Evolutionary conservation across 2,888 invertebrate species (phyloP).

Genomic region (Tetheella fluctuosa): DNA sequence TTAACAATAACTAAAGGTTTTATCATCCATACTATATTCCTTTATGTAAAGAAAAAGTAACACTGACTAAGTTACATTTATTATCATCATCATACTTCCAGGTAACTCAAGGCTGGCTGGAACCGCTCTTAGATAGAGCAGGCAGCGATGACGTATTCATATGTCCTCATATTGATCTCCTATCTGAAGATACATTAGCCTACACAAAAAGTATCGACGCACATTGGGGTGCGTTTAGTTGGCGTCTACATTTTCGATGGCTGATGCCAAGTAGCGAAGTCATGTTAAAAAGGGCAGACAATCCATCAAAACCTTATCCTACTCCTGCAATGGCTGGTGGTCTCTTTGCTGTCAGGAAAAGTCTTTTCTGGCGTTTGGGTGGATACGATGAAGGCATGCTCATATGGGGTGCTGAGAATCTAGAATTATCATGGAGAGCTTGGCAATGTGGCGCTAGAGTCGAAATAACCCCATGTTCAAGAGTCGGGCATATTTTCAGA

Average conservation of each 20-base stretch:
- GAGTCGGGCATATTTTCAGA: conserved; percentile 96
- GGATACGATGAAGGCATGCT: conserved; percentile 89
- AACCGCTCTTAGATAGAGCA: conserved; percentile 82
- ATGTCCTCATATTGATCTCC: conserved; percentile 85
- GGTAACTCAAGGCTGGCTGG: conserved; percentile 86
- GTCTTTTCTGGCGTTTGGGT: conserved; percentile 94
- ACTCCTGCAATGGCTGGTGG: conserved; percentile 98
- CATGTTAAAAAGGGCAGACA: conserved; percentile 84
- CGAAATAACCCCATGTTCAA: conserved; percentile 96
- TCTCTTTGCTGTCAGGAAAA: conserved; percentile 93
- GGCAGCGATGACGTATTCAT: conserved; percentile 78
- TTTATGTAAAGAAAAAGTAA: too few relatives aligned
- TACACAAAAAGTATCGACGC: conserved; percentile 97
- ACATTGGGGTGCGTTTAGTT: conserved; percentile 99
- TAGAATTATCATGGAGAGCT: conserved; percentile 97
- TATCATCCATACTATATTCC: too few relatives aligned
- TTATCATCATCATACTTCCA: conserved; percentile 39
- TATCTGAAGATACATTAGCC: conserved; percentile 97
- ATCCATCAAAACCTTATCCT: conserved; percentile 87
- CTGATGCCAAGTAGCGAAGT: conserved; percentile 89
- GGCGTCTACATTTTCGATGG: conserved; percentile 97
- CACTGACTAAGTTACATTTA: background rate
- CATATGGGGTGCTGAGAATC: conserved; percentile 99
- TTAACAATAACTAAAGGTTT: too few relatives aligned
- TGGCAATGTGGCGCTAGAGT: conserved; percentile 98